Base-by-base conservation (phyloP, 2,113 vertebrate genomes). In the Vicugna pacos region DNA sequence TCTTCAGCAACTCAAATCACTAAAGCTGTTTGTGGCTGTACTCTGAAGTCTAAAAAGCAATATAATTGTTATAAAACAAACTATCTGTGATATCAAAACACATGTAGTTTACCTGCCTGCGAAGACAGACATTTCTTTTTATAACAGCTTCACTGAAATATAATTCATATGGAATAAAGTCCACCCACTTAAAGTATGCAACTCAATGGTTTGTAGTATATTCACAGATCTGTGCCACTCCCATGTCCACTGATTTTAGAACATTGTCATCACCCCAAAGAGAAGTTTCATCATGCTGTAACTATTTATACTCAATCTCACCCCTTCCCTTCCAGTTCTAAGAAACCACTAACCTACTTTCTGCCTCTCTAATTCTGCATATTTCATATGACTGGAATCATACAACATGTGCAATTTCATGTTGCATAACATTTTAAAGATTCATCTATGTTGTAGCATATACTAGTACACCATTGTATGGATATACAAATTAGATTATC, bases 51-150 rank as follows among this genome's bases (percentile, higher is more conserved):
- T 48, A 83, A 94, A 91, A 50, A 19, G 7, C 62, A 79, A 58
- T 48, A 46, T 9, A 86, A 35, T 58, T 15, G 22, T 93, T 89
- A 84, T 56, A 64, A 92, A 89, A 84, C 32, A 83, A 89, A 76
- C 60, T 20, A 65, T 14, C 56, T 54, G 24, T 65, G 48, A 48
- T 10, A 87, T 81, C 35, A 81, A 84, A 86, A 80, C 26, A 77
- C 3, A 24, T 64, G 46, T 64, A 56, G 28, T 62, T 76, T 76
- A 60, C 50, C 32, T 67, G 62, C 38, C 32, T 67, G 62, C 38
- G 26, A 38, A 75, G 30, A 60, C 6, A 62, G 15, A 84, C 13
- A 48, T 48, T 93, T 87, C 30, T 79, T 79, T 84, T 84, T 64
- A 79, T 64, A 90, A 64, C 8, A 56, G 46, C 54, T 79, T 79